These are phyloP conservation scores for Oscheius sp. DNA, from an alignment of 2,888 invertebrate genomes.

Conservation along the genomic window DNA sequence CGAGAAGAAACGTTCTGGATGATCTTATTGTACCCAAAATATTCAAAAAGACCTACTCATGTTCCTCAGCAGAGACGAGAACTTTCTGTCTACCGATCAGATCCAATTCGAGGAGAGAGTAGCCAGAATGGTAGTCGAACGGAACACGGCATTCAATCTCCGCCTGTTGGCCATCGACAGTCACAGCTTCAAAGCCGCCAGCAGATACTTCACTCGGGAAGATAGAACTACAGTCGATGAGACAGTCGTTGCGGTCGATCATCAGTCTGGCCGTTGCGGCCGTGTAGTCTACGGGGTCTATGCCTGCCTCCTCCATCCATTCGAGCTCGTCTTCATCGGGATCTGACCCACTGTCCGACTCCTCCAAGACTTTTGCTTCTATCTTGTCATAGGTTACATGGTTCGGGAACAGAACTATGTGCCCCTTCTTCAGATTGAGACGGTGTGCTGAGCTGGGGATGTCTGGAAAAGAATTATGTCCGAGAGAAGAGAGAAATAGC, in stretches of 20 bases:
- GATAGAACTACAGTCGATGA: neutral
- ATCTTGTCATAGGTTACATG: neutral
- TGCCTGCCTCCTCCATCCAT: neutral
- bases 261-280: neutral
- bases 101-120: conserved; percentile 49
- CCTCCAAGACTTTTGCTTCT: neutral
- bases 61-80: conserved; percentile 50
- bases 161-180: neutral
- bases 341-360: conserved; percentile 26
- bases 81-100: conserved; percentile 48
- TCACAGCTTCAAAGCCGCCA: neutral
- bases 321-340: conserved; percentile 8
- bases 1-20: neutral
- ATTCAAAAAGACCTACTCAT: conserved; percentile 43
- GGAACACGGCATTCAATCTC: conserved; percentile 50
- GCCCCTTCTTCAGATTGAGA: neutral
- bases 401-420: neutral
- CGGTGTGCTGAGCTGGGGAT: neutral
- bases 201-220: neutral
- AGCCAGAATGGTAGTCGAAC: conserved; percentile 57
- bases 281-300: neutral
- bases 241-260: neutral
- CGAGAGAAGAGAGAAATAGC: no score
- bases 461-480: neutral
- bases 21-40: no score